phyloP scores from a whole-genome alignment of 2,113 vertebrate genomes.

The Triplophysa siluroides region DNA sequence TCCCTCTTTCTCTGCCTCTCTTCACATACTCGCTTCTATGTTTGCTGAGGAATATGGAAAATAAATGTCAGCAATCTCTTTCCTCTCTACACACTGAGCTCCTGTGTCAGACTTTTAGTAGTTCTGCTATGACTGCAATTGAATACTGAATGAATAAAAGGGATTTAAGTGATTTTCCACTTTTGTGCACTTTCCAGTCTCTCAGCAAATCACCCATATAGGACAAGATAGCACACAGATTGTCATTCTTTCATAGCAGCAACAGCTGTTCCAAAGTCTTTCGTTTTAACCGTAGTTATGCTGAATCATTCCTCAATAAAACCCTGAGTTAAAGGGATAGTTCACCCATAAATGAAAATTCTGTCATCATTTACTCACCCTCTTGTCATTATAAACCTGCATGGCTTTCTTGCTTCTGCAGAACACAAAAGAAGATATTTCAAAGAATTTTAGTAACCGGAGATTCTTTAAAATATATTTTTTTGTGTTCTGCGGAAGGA shows the following conservation, averaged over 20 bases:
- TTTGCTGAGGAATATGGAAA: conserved; percentile 45
- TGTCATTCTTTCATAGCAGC: neutral
- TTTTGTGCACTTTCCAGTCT: neutral
- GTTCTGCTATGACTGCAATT: conserved; percentile 12
- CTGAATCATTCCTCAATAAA: neutral
- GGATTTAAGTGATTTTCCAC: neutral
- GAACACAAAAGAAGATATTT: too few relatives aligned
- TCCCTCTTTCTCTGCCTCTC: conserved; percentile 2
- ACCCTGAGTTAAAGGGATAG: neutral
- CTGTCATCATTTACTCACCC: too few relatives aligned
- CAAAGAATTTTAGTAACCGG: too few relatives aligned
- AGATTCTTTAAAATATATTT: too few relatives aligned
- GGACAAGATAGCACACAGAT: conserved; percentile 5
- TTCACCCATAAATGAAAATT: too few relatives aligned
- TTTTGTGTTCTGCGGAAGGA: too few relatives aligned
- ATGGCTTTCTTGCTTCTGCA: too few relatives aligned
- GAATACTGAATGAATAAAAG: conserved; percentile 46
- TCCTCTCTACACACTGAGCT: neutral
- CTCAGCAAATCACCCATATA: neutral
- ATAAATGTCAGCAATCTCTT: conserved; percentile 42
- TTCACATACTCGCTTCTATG: neutral
- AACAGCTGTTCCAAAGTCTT: neutral
- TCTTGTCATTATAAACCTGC: too few relatives aligned
- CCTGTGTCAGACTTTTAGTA: conserved; percentile 19
- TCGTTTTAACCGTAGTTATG: neutral